Evolutionary conservation across 92 coral and sea anemone species (phyloP).

Genomic region (Micromussa lordhowensis): DNA sequence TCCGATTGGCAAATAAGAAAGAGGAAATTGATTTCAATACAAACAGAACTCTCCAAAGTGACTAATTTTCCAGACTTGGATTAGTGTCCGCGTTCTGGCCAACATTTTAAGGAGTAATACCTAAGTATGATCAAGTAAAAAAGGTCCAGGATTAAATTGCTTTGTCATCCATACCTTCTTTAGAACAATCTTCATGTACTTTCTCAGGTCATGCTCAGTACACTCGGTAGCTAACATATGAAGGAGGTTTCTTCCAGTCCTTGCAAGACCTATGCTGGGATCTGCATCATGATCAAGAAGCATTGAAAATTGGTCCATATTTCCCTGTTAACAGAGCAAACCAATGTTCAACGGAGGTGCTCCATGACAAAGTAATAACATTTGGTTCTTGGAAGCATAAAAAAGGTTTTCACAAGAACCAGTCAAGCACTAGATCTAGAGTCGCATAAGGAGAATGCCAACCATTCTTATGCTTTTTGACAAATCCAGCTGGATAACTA

Average conservation of each 20-base stretch:
- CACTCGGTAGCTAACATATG: conserved; percentile 55
- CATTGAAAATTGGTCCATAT: conserved; percentile 67
- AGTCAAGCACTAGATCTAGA: no score
- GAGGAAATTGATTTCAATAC: background rate
- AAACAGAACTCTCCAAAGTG: no score
- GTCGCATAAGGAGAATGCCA: no score
- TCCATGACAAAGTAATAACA: background rate
- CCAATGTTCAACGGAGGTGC: background rate
- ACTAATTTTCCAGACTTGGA: no score
- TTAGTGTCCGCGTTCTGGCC: background rate
- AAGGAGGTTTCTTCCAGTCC: conserved; percentile 67
- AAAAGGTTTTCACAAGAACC: background rate
- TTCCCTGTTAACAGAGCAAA: conserved; percentile 28
- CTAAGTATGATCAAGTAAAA: background rate
- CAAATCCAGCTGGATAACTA: no score
- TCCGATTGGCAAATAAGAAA: background rate
- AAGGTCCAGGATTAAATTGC: background rate
- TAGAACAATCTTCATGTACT: conserved; percentile 29
- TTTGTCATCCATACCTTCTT: conserved; percentile 19
- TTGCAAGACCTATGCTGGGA: conserved; percentile 63
- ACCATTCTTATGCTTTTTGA: no score
- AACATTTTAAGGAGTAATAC: background rate
- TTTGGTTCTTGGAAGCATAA: background rate
- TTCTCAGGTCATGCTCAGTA: conserved; percentile 20
- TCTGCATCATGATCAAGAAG: conserved; percentile 73